Percentiles rank a stretch among this genome's conserved stretches.
Conservation (phyloP, 2,797 vertebrate genomes). For the Taenioides sp. region DNA sequence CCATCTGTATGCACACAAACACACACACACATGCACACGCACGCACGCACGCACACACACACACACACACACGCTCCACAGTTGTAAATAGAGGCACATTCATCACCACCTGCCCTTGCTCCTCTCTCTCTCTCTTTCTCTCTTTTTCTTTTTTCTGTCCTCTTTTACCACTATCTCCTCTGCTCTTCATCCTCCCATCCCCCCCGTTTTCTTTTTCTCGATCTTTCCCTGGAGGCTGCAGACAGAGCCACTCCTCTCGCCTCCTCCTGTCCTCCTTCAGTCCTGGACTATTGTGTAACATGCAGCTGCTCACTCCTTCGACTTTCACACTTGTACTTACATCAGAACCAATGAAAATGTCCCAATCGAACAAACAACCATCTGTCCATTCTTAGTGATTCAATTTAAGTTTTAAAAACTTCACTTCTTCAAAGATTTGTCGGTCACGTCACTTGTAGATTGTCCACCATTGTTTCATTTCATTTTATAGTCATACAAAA, state of each 20-base stretch:
- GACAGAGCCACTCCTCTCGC: conserved; percentile 52
- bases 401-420: not conserved
- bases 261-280: conserved; percentile 40
- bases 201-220: conserved; percentile 30
- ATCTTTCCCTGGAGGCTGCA: conserved; percentile 46
- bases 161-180: conserved; percentile 20
- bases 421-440: not conserved
- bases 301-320: conserved; percentile 38
- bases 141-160: conserved; percentile 27
- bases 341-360: not conserved
- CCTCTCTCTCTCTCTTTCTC: conserved; percentile 43
- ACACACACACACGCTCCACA: conserved; percentile 7
- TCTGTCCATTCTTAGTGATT: not conserved
- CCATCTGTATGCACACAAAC: conserved; percentile 38
- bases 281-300: conserved; percentile 54
- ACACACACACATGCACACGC: conserved; percentile 18
- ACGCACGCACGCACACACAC: conserved; percentile 24
- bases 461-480: no score
- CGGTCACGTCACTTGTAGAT: not conserved
- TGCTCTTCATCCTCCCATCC: conserved; percentile 24
- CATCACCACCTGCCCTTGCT: conserved; percentile 56
- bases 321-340: conserved; percentile 34
- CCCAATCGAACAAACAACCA: not conserved
- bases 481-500: not conserved
- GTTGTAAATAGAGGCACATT: conserved; percentile 70